Evolutionary conservation across 2,797 vertebrate genomes (phyloP).

Genomic region (Sardinella longiceps): DNA sequence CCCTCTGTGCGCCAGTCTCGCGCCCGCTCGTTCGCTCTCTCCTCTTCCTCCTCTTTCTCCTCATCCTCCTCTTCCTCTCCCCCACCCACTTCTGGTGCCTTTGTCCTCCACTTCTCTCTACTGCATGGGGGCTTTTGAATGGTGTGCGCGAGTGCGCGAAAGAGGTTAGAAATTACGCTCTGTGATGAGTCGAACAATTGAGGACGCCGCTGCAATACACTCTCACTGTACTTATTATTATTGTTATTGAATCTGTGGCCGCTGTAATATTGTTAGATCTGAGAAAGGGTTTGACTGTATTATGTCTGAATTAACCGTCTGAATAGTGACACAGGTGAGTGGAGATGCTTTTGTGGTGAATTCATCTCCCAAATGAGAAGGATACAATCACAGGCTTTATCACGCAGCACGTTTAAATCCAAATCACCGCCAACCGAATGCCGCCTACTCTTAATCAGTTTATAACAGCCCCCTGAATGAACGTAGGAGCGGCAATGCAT

Average conservation of each 20-base stretch:
- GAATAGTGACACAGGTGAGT: neutral
- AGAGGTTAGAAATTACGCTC: neutral
- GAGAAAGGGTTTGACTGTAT: neutral
- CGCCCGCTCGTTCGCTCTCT: neutral
- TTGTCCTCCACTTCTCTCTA: neutral
- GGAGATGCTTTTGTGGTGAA: neutral
- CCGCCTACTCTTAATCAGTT: neutral
- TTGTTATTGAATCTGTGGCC: neutral
- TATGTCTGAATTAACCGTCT: neutral
- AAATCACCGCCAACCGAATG: neutral
- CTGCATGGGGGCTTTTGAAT: neutral
- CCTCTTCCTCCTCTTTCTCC: neutral
- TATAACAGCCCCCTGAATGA: neutral
- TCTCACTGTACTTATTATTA: neutral
- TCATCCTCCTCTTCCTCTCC: neutral
- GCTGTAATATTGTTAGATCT: neutral
- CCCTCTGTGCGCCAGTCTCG: neutral
- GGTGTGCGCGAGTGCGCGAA: neutral
- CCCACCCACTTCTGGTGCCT: neutral
- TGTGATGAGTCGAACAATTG: constrained; percentile 13
- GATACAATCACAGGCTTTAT: neutral
- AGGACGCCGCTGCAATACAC: neutral
- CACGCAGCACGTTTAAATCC: neutral
- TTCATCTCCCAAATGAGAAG: neutral
- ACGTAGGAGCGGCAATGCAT: neutral